Base-by-base conservation (phyloP, 2,797 vertebrate genomes). In the Lacerta bilineata region DNA sequence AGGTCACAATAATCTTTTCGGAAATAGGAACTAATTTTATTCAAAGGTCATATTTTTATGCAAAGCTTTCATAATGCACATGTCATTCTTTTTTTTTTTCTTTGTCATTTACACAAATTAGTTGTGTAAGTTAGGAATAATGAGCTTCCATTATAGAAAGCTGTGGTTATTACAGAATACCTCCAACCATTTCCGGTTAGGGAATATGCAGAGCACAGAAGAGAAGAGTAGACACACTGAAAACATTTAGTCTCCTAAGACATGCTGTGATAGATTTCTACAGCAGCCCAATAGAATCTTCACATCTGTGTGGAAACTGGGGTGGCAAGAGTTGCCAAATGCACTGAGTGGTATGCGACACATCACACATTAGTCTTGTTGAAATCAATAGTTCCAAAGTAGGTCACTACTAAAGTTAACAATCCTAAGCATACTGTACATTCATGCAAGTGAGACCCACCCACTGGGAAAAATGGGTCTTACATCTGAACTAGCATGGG, bases 11-110 rank as follows among this genome's bases (percentile, higher is more conserved):
- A 88, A 90, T 95, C 79, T 93, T 93, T 89, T 83, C 79, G 25
- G 80, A 89, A 94, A 39, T n/a, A 88, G 89, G 87, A 88, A 81
- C 59, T 76, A 83, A 91, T 95, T 93, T 93, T 93, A 93, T 91
- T 94, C 93, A n/a, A 81, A 94, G 88, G 88, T 90, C 90, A 93
- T 43, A 76, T 89, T 84, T 75, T 4, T 90, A 94, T 87, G 92
- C 91, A 93, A 91, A 75, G 8, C 71, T 90, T 83, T 75, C 88
- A 59, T n/a, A 64, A 84, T 43, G 46, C 87, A 81, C 61, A 36
- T 84, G 68, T 79, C 43, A 2, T 66, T 25, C 88, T 33, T 29
- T 75, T 89, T 91, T 91, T 92, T 90, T 41, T 41, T 36, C 41
- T 46, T 85, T 64, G 59, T 82, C 20, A 80, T 83, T 91, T 61